Base-by-base conservation (phyloP, 2,888 invertebrate genomes). In the Pyrochroa serraticornis region DNA sequence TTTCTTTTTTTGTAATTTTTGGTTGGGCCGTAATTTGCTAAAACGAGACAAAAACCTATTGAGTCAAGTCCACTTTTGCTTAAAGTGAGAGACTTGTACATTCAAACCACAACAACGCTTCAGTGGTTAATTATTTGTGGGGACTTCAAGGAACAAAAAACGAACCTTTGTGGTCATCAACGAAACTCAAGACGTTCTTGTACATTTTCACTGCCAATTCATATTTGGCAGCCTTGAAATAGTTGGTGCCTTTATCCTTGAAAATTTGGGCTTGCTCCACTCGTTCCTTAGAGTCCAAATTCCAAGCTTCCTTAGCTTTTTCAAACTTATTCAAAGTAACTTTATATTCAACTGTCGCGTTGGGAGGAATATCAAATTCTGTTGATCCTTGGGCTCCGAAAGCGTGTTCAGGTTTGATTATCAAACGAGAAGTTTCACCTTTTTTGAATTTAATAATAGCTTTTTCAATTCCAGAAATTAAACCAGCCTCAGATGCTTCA, bases 201-300 rank as follows among this genome's bases (percentile, higher is more conserved):
- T 97, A 97, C 85, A 95, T 90, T 76, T 92, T 93, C 43, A 90
- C 82, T 0, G 98, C 97, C 66, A 94, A 71, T 50, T 82, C 79
- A 69, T 85, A 89, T 76, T 95, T 94, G 55, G 84, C 87, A 0
- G 83, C 84, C 78, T 94, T 95, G 73, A 95, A 95, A 76, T 93
- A 96, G 43, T 85, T 84, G 0, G 95, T 97, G 41, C 97, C 98
- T 74, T 93, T 95, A 60, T 92, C 91, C 79, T 98, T 98, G 63
- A 87, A 89, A 8, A 91, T 81, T 75, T 89, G 87, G 0, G 92
- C 88, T 73, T 92, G 91, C 54, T 90, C 90, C 5, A 97, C 67
- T 75, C 92, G 92, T 77, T 97, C 93, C 0, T 82, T 78, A 0
- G 84, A 82, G 58, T 91, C 89, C 82, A 97, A 83, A 38, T 91